Base-by-base conservation (phyloP, 2,888 invertebrate species). In the Amaurobius ferox region DNA sequence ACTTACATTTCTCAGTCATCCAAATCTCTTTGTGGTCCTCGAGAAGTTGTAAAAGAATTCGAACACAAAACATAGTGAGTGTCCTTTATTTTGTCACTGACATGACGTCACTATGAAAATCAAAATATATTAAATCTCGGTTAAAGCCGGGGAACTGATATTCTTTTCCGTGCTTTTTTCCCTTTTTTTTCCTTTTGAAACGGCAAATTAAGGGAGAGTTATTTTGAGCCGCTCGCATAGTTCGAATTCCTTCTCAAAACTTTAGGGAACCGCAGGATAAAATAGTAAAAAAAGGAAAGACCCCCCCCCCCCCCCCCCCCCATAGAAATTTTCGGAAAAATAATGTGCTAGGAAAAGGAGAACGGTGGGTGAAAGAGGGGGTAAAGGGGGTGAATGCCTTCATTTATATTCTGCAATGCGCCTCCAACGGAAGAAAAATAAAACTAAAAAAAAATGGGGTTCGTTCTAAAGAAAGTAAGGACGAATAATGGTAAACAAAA, bases 381-480 rank as follows among this genome's bases (percentile, higher is more conserved):
- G 13, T 30, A 35, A 39, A 61, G 48, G 61, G 70, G 62, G 39
- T 44, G 71, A 71, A 83, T 76, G 76, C 76, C 77, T 85, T 85
- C 83, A 85, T 85, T 85, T 85, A 85, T 85, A 85, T 85, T 85
- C 83, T 66, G 83, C 66, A 77, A 72, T 85, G 83, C 83, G 62
- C 76, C 32, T 77, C 70, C 48, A 62, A 55, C n/a, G 16, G 61
- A 71, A 76, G 39, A 72, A 77, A 70, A 83, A 78, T 48, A 66
- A 71, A 72, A 66, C 40, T 29, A 71, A 77, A 67, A 72, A 61
- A 73, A 72, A 64, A 76, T 28, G 35, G 13, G 61, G 70, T 71
- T 61, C 48, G 66, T 35, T 66, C 35, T 32, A 35, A 35, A 70
- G 73, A 61, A 70, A 70, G 61, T 67, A 66, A 35, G 73, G 19